Evolutionary conservation across 2,797 vertebrate genomes (phyloP).

Genomic region (Propithecus deckenii): DNA sequence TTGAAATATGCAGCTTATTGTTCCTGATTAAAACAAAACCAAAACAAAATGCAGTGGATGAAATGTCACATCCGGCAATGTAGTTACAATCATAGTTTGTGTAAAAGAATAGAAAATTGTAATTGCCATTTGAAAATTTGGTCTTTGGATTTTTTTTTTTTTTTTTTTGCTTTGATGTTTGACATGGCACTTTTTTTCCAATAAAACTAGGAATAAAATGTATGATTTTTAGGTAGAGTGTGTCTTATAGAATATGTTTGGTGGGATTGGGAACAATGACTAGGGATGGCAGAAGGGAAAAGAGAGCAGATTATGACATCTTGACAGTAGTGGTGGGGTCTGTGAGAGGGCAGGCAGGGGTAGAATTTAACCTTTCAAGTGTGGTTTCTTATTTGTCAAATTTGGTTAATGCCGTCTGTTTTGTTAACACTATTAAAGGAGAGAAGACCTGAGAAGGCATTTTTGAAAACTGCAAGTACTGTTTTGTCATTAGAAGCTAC

Average conservation of each 20-base stretch:
- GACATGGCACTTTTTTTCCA: not conserved
- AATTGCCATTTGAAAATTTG: not conserved
- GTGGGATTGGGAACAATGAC: not conserved
- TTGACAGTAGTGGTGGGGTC: too few relatives aligned
- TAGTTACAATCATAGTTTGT: not conserved
- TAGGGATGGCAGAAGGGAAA: not conserved
- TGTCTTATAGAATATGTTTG: not conserved
- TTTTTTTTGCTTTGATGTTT: not conserved
- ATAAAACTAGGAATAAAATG: not conserved
- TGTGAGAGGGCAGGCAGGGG: accelerated
- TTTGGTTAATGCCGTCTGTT: not conserved
- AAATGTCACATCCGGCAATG: not conserved
- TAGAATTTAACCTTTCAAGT: not conserved
- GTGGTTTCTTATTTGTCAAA: not conserved
- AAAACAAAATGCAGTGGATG: not conserved
- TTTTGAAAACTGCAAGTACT: not conserved
- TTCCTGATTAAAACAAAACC: not conserved
- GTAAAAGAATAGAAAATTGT: not conserved
- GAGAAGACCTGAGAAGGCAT: not conserved
- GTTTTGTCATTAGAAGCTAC: not conserved
- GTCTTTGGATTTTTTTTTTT: not conserved
- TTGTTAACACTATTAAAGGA: not conserved
- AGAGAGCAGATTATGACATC: not conserved
- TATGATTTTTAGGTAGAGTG: not conserved
- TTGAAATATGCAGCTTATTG: not conserved